Evolutionary conservation across 1,140 invertebrate genomes (phyloP), one percentile per base, ranked within the genome.

Genomic region (Tenebrio molitor): DNA sequence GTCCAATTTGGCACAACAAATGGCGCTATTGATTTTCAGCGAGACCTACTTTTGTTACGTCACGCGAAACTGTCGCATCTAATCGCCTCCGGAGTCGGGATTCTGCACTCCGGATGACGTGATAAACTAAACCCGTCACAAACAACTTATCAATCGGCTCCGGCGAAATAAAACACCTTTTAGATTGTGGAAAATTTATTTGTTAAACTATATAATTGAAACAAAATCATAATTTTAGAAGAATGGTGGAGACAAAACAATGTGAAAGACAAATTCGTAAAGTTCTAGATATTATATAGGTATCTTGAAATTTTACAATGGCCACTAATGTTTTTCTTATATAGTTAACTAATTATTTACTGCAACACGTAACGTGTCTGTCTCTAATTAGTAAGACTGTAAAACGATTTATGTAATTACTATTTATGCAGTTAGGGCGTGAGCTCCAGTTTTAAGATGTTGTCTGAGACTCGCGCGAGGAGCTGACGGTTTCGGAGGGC

Each of bases 111-210:
- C 50, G 23, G 50, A 58, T 50, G 10, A 50, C 10, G 19, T 17
- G 41, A 44, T 7, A 17, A 16, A n/a, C n/a, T n/a, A n/a, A 15
- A 44, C 42, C 17, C 42, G 8, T 44, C 16, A 46, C 14, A 46
- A 17, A 46, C 6, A 46, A n/a, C n/a, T n/a, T 46, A 19, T 50
- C 44, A 4, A 17, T 29, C 8, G 25, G 25, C 25, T n/a, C 19
- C 44, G 44, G 44, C 44, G 15, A 29, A 58, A 58, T 58, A 23
- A 58, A 58, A 58, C 50, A 29, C 23, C n/a, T 3, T 29, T 14
- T 29, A 46, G 42, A 69, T 53, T 69, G 46, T 69, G 66, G 66
- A 69, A 69, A 69, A 69, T 69, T 69, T 69, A 65, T 65, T 63
- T 65, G 25, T 69, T 69, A 36, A 69, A 53, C 33, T 42, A 34